phyloP scores from a whole-genome alignment of 1,140 invertebrate species.

The Prorops nasuta region DNA sequence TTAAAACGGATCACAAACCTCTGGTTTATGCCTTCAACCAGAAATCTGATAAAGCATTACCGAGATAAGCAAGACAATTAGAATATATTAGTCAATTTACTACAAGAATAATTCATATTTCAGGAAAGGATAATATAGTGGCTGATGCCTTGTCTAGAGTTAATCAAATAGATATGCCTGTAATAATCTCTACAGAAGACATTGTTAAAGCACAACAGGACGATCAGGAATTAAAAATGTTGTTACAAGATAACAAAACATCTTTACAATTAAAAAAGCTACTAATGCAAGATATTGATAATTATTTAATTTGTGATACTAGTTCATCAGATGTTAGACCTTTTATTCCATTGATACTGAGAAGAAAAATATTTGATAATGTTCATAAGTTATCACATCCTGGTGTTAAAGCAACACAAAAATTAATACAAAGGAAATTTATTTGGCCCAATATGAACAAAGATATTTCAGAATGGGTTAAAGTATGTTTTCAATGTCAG shows the following conservation, averaged over 20 bases:
- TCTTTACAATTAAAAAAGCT: background rate
- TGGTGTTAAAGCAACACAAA: too few species aligned
- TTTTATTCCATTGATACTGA: background rate
- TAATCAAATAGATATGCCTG: background rate
- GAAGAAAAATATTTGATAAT: too few species aligned
- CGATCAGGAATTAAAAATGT: background rate
- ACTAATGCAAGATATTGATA: background rate
- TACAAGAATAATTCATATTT: constrained; percentile 36
- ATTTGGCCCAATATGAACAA: constrained; percentile 7
- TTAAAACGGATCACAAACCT: too few species aligned
- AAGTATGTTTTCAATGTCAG: too few species aligned
- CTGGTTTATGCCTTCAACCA: constrained; percentile 27
- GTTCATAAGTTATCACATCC: too few species aligned
- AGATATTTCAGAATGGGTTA: background rate
- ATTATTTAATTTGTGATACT: constrained; percentile 3
- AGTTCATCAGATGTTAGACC: background rate
- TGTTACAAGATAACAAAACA: background rate
- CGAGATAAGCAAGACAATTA: constrained; percentile 18
- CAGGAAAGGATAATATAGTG: constrained; percentile 26
- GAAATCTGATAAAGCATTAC: constrained; percentile 25
- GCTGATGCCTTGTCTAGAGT: constrained; percentile 24
- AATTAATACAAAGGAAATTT: constrained; percentile 5
- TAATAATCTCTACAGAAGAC: constrained; percentile 19
- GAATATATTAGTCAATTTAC: constrained; percentile 29
- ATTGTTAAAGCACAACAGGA: background rate